A percentile compares a stretch with the other conserved stretches of the same genome.
phyloP scores from a whole-genome alignment of 2,797 vertebrate genomes.

The Syngnathus acus region DNA sequence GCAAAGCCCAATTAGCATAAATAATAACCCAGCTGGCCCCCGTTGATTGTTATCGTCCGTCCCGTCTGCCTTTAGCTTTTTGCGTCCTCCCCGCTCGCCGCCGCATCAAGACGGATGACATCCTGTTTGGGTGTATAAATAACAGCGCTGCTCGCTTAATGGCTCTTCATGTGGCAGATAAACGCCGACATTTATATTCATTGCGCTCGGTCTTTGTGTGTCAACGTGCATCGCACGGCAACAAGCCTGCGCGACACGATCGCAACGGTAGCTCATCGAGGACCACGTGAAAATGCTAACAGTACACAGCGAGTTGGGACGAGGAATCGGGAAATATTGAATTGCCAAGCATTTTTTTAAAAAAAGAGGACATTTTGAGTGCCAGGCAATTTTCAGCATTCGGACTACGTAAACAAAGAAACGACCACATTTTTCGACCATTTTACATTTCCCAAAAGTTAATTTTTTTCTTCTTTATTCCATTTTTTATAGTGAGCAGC shows the following conservation, averaged over 20 bases:
- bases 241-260: slow-evolving; percentile 9
- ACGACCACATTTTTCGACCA: slow-evolving; percentile 21
- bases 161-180: neutral
- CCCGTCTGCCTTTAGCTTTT: slow-evolving; percentile 16
- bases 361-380: neutral
- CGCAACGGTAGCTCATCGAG: slow-evolving; percentile 17
- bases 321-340: too few species aligned
- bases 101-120: neutral
- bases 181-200: neutral
- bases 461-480: too few species aligned
- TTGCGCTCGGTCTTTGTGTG: neutral
- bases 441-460: too few species aligned
- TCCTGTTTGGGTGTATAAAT: slow-evolving; percentile 6
- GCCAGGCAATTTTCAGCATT: too few species aligned
- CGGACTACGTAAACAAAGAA: slow-evolving; percentile 54
- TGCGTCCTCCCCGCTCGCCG: neutral
- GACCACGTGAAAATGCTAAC: slow-evolving; percentile 21
- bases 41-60: slow-evolving; percentile 24
- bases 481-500: too few species aligned
- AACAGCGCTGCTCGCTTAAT: neutral
- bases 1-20: slow-evolving; percentile 3
- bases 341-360: neutral
- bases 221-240: neutral
- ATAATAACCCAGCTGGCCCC: neutral
- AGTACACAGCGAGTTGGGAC: neutral